Evolutionary conservation across 2,113 vertebrate genomes (phyloP), one percentile per base, ranked within the genome.

Genomic region (Panthera tigris): DNA sequence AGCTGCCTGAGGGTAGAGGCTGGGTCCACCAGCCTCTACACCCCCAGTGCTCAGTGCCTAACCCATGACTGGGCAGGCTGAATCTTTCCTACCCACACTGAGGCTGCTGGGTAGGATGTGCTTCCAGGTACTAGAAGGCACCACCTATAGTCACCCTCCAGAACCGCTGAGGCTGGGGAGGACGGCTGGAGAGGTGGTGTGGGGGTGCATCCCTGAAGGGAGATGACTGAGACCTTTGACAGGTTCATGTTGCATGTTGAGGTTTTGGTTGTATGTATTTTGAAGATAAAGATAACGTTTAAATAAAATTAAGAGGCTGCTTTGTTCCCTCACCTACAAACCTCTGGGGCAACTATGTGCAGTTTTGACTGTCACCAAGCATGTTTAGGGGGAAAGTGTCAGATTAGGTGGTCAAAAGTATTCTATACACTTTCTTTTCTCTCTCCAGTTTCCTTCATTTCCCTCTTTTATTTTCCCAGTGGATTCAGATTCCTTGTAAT

Each of bases 181-280:
- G 33, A 18, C 0, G 1, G 2, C 9, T 91, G 45, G 4, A 78
- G n/a, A 45, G 39, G 27, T 16, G 21, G 33, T 2, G 31, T 3
- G 12, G 19, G 4, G 31, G 7, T 45, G 10, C 5, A 76, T 4
- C 0, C n/a, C 73, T 66, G 23, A 89, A 76, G 76, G 27, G 18
- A 27, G 27, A 41, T 36, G 73, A 52, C 5, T 74, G 8, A 96
- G 36, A 19, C 5, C 23, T 76, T 4, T 13, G 21, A 61, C 55
- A 76, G 31, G 29, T 39, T 71, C n/a, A 18, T n/a, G 61, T 15
- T 66, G 15, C 5, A 71, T 5, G 52, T 65, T 87, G 50, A 81
- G 13, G 71, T 41, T 71, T 63, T 4, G 5, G 41, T 19, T 65
- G 9, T 31, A 29, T 76, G 4, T 39, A 27, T 68, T 87, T 33